Base-by-base conservation (phyloP, 1,140 invertebrate species). In the Bicyclus anynana region DNA sequence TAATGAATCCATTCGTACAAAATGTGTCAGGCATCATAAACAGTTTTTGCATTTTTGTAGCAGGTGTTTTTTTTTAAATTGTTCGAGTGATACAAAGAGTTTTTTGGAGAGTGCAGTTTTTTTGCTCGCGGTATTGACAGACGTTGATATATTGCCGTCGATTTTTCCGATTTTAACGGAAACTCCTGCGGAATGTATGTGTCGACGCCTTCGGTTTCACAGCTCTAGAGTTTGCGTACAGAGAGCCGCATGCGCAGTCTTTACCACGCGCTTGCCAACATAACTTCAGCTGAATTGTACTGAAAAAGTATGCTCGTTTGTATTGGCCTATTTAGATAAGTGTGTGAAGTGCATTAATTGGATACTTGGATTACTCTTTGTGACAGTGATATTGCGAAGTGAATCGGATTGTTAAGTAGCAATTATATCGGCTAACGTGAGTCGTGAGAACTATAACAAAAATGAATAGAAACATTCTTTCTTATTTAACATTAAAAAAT, bases 231-330 rank as follows among this genome's bases (percentile, higher is more conserved):
- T 42, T 59, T 65, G 64, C 64, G 67, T 65, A 67, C 61, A 71
- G 69, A 58, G 70, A 74, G 64, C 52, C 74, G 72, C 70, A 61
- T 74, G 73, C 83, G 83, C 80, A 82, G 79, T 86, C 53, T 52
- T 59, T 59, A 62, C 58, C 55, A 68, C 74, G 71, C 81, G 62
- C 56, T 70, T 72, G 65, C 74, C 71, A 72, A 80, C 81, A 79
- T 77, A 77, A 80, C 80, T 80, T 80, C 69, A 77, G 71, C 72
- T 12, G 29, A 76, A 80, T 75, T 67, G 73, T 73, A 74, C 57
- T 69, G 51, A 62, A 64, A 76, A 77, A 80, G 65, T 76, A 67
- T 70, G 59, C 46, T 48, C 40, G 29, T 49, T 52, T 60, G 35
- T 62, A 56, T 58, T 37, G 26, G 50, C 42, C 16, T 54, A 44